Percentiles rank a stretch among this genome's conserved stretches.
Conservation (phyloP, 2,888 invertebrate genomes). For the Salpingus planirostris region DNA sequence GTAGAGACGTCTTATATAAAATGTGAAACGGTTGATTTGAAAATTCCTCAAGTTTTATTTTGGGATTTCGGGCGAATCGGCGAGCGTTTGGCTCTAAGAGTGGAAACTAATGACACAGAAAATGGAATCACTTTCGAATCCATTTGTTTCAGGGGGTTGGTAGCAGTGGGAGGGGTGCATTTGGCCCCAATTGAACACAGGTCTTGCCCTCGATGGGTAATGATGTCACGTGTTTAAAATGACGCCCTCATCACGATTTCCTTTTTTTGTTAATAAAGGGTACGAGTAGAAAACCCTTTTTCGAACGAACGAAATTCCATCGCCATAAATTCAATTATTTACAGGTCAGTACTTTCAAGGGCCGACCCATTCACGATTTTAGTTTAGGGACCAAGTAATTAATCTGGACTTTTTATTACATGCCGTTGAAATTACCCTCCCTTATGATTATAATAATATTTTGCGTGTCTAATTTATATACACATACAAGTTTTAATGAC, state of each 20-base stretch:
- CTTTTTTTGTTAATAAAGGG: conserved; percentile 1
- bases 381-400: too few species aligned
- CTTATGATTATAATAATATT: too few species aligned
- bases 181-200: conserved; percentile 23
- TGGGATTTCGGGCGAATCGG: conserved; percentile 5
- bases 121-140: conserved; percentile 38
- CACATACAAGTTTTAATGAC: too few species aligned
- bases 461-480: too few species aligned
- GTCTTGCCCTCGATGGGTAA: conserved; percentile 21
- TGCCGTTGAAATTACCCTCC: too few species aligned
- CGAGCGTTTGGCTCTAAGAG: conserved; percentile 13
- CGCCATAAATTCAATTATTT: conserved; percentile 5
- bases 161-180: conserved; percentile 10
- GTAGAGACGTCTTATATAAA: too few species aligned
- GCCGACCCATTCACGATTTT: too few species aligned
- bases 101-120: conserved; percentile 37
- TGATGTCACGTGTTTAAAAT: conserved; percentile 16
- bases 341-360: conserved; percentile 4
- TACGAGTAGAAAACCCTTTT: background rate
- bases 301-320: conserved; percentile 4
- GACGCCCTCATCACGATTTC: conserved; percentile 3
- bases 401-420: too few species aligned
- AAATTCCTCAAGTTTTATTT: conserved; percentile 18
- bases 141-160: conserved; percentile 35
- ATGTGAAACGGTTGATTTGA: conserved; percentile 16